Percentiles rank a stretch among this genome's conserved stretches.
Conservation (phyloP, 2,113 vertebrate genomes). For the Ursus arctos region DNA sequence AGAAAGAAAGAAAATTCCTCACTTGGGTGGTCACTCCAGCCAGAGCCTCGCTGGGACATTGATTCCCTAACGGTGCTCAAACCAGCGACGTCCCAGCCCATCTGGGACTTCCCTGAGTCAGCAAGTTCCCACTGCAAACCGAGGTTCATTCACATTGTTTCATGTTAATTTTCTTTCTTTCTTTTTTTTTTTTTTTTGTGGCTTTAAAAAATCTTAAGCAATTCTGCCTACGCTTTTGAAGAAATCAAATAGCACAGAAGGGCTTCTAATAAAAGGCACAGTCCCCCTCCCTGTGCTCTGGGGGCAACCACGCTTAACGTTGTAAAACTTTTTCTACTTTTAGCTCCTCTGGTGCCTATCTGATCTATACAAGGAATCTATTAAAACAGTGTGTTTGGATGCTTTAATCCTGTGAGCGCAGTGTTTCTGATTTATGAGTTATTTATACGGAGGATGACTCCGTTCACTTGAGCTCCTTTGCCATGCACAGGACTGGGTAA, state of each 20-base stretch:
- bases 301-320: slow-evolving; percentile 34
- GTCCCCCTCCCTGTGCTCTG: background rate
- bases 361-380: slow-evolving; percentile 39
- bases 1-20: too few relatives aligned
- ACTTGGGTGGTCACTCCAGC: too few relatives aligned
- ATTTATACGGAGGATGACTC: background rate
- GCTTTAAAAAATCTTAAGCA: background rate
- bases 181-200: background rate
- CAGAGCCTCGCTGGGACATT: background rate
- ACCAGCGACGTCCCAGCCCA: rapidly evolving
- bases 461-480: background rate
- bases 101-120: background rate
- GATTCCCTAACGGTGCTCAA: too few relatives aligned
- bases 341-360: slow-evolving; percentile 1
- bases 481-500: background rate
- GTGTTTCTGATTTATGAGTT: background rate
- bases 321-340: slow-evolving; percentile 1
- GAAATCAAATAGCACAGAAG: slow-evolving; percentile 28
- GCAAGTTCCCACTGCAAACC: background rate
- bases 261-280: slow-evolving; percentile 47
- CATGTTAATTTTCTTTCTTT: slow-evolving; percentile 33
- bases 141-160: background rate
- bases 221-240: slow-evolving; percentile 37
- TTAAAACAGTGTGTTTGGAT: slow-evolving; percentile 32
- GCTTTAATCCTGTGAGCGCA: background rate